Conservation (phyloP, 2,888 invertebrate genomes). For the Cheilosia grossa region DNA sequence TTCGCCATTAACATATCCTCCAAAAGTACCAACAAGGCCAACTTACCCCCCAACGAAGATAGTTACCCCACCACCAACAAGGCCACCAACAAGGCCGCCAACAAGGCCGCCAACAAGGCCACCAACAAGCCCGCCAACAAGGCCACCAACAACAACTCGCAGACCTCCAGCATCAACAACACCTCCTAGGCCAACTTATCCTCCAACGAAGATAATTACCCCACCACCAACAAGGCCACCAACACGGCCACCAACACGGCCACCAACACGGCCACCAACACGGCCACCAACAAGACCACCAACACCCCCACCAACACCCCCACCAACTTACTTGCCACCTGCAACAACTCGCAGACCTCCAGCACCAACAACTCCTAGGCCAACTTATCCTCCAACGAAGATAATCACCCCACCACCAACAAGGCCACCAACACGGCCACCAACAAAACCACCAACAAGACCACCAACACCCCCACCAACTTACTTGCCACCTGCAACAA, state of each 20-base stretch:
- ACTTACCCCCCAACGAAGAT: conserved; percentile 24
- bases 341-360: conserved; percentile 16
- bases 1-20: conserved; percentile 1
- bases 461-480: conserved; percentile 19
- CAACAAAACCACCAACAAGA: conserved; percentile 59
- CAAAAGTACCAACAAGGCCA: conserved; percentile 62
- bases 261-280: conserved; percentile 22
- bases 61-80: not conserved
- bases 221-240: conserved; percentile 45
- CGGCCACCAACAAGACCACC: conserved; percentile 4
- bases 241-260: conserved; percentile 28
- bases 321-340: conserved; percentile 46
- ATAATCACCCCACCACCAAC: conserved; percentile 42
- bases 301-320: not conserved
- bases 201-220: conserved; percentile 25
- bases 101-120: conserved; percentile 3
- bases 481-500: conserved; percentile 15
- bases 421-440: conserved; percentile 28
- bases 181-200: conserved; percentile 23
- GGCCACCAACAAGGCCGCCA: not conserved
- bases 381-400: conserved; percentile 71
- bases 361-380: conserved; percentile 71
- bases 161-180: conserved; percentile 27
- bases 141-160: conserved; percentile 24
- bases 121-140: not conserved